Conservation (phyloP, 2,797 vertebrate genomes). For the Eulemur coronatus region DNA sequence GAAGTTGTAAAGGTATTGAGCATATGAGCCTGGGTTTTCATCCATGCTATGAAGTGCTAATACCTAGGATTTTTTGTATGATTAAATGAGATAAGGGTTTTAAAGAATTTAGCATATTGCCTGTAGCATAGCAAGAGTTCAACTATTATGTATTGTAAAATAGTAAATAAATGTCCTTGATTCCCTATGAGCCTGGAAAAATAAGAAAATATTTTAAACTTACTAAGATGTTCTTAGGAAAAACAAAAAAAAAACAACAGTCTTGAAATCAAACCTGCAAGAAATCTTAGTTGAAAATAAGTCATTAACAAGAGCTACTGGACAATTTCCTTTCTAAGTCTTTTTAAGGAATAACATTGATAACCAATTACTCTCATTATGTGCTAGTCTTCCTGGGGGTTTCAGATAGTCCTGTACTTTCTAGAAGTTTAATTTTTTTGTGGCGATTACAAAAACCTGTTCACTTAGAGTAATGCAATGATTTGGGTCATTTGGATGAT, state of each 20-base stretch:
- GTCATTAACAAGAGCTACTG: not conserved
- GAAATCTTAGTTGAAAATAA: not conserved
- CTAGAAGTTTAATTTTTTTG: not conserved
- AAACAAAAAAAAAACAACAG: not conserved
- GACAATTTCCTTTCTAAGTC: not conserved
- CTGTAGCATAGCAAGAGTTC: not conserved
- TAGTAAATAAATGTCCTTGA: not conserved
- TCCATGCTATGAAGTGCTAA: not conserved
- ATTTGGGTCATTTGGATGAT: not conserved
- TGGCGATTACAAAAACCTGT: not conserved
- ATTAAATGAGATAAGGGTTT: not conserved
- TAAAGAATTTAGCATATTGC: not conserved
- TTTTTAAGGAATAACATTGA: not conserved
- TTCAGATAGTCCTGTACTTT: not conserved
- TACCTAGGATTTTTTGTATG: not conserved
- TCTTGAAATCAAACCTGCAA: not conserved
- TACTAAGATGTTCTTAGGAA: not conserved
- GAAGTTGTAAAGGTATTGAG: not conserved
- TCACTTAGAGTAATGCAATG: not conserved
- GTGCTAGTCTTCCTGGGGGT: not conserved
- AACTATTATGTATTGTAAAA: not conserved
- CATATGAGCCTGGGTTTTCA: not conserved
- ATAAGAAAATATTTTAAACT: not conserved
- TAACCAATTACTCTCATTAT: not conserved
- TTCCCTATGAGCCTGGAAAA: not conserved